These are phyloP conservation scores for Chauna torquata DNA, from an alignment of 2,113 vertebrate species.

Conservation along the genomic window DNA sequence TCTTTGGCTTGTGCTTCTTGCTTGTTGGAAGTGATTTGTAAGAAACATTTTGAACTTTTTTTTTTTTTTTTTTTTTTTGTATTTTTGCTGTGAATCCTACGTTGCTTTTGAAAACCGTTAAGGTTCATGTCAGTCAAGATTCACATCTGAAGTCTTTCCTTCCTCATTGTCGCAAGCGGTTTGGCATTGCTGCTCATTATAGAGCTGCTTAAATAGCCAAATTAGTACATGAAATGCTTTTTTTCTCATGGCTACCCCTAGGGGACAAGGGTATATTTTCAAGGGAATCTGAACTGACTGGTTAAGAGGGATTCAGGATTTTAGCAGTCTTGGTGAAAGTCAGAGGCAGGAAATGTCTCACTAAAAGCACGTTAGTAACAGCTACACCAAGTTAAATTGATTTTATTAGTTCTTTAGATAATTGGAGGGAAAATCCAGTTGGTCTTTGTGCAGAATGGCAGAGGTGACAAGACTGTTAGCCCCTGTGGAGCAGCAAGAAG, in stretches of 20 bases:
- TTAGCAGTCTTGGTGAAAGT: not conserved
- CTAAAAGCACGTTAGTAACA: not conserved
- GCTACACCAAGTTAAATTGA: not conserved
- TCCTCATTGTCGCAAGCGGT: not conserved
- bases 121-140: not conserved
- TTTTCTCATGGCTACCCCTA: not conserved
- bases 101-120: not conserved
- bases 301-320: not conserved
- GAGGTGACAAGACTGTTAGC: not conserved
- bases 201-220: conserved; percentile 1
- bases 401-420: not conserved
- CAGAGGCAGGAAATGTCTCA: not conserved
- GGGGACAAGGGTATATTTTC: not conserved
- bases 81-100: not conserved
- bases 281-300: not conserved
- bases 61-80: not conserved
- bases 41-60: not conserved
- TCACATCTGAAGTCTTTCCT: conserved; percentile 6
- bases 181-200: not conserved
- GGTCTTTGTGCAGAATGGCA: not conserved
- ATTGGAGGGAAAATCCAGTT: not conserved
- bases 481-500: not conserved
- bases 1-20: not conserved
- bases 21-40: not conserved
- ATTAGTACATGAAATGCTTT: not conserved